phyloP scores from a whole-genome alignment of 2,797 vertebrate genomes.

The Scolopax bukidnonensis region DNA sequence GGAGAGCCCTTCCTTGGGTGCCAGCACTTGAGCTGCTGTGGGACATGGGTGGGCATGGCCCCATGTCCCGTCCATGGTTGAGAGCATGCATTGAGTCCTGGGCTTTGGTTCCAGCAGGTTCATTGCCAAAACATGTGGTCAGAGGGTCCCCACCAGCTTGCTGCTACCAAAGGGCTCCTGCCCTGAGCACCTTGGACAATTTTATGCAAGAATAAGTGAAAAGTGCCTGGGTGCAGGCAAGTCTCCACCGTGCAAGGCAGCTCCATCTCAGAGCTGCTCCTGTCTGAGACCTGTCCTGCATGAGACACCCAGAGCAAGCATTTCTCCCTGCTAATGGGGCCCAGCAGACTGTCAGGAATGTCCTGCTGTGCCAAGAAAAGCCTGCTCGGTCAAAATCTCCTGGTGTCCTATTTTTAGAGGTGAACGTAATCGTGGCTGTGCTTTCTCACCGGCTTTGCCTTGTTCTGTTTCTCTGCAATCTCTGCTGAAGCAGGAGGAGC shows the following conservation, averaged over 20 bases:
- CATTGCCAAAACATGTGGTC: background rate
- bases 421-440: background rate
- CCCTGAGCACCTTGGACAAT: background rate
- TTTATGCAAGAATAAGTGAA: background rate
- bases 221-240: background rate
- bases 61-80: accelerated
- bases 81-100: background rate
- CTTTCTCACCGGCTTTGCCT: background rate
- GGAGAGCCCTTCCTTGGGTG: background rate
- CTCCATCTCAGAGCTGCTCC: background rate
- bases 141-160: background rate
- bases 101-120: background rate
- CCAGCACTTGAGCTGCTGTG: background rate
- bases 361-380: slow-evolving; percentile 33
- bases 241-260: accelerated
- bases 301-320: accelerated
- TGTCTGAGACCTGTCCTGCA: background rate
- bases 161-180: background rate
- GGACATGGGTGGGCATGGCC: background rate
- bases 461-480: background rate
- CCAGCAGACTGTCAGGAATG: slow-evolving; percentile 26
- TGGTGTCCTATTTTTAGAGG: slow-evolving; percentile 40
- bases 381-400: accelerated
- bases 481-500: background rate
- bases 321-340: background rate